Percentiles rank a stretch among this genome's conserved stretches.
Conservation (phyloP, 1,140 invertebrate genomes). For the Phocides pigmalion region DNA sequence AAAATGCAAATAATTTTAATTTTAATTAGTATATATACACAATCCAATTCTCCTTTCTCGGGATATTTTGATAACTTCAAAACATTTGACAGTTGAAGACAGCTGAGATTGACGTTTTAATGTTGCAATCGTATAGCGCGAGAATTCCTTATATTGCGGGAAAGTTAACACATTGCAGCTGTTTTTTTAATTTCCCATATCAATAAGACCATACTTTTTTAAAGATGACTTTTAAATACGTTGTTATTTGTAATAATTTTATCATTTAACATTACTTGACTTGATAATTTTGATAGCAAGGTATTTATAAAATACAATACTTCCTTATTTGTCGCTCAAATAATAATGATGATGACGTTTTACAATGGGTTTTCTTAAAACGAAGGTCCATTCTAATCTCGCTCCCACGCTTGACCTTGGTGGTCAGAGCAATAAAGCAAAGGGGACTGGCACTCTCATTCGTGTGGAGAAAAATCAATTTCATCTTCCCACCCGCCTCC, state of each 20-base stretch:
- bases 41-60: neutral
- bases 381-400: slow-evolving; percentile 29
- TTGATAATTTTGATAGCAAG: neutral
- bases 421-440: slow-evolving; percentile 29
- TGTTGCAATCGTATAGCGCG: neutral
- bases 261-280: neutral
- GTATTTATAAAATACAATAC: neutral
- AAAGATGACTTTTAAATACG: too few relatives aligned
- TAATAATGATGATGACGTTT: slow-evolving; percentile 24
- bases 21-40: neutral
- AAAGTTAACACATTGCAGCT: too few relatives aligned
- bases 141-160: too few relatives aligned
- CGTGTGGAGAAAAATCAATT: slow-evolving; percentile 76
- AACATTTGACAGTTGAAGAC: slow-evolving; percentile 11
- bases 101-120: slow-evolving; percentile 42
- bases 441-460: slow-evolving; percentile 37
- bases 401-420: slow-evolving; percentile 50
- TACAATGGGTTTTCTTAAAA: slow-evolving; percentile 24
- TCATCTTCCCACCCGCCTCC: slow-evolving; percentile 67
- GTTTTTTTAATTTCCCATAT: too few relatives aligned
- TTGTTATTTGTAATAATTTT: too few relatives aligned
- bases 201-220: neutral
- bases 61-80: neutral
- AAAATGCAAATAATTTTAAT: neutral
- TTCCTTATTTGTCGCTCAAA: slow-evolving; percentile 10